Conservation (phyloP, 2,888 invertebrate genomes). For the Sphaerophoria rueppellii region DNA sequence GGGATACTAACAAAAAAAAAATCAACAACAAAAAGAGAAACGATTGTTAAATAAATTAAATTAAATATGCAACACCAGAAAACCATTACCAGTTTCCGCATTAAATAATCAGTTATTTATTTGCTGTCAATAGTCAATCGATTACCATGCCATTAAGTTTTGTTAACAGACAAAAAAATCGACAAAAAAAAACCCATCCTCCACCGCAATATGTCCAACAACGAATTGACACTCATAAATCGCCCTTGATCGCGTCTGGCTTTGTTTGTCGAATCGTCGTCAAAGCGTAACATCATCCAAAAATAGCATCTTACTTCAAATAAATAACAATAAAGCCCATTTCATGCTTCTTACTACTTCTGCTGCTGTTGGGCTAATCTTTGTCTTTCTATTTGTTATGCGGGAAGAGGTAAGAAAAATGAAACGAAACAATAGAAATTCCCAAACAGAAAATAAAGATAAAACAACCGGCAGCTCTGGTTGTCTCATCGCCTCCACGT, state of each 20-base stretch:
- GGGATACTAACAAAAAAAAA: too few species aligned
- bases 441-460: constrained; percentile 29
- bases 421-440: constrained; percentile 41
- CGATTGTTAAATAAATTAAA: background rate
- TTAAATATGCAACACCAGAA: constrained; percentile 18
- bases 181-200: background rate
- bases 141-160: constrained; percentile 46
- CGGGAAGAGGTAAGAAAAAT: background rate
- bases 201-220: constrained; percentile 35
- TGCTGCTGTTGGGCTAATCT: constrained; percentile 25
- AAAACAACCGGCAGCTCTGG: constrained; percentile 61
- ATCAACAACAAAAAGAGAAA: too few species aligned
- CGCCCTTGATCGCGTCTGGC: background rate
- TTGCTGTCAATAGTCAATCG: constrained; percentile 41
- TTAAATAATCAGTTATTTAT: constrained; percentile 43
- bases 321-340: constrained; percentile 65
- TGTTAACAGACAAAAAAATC: constrained; percentile 31
- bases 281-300: constrained; percentile 19
- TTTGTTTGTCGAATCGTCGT: background rate
- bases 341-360: constrained; percentile 48
- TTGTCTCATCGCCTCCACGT: constrained; percentile 67
- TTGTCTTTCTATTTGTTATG: constrained; percentile 1
- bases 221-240: constrained; percentile 45
- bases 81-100: constrained; percentile 23
- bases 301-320: constrained; percentile 60